These are phyloP conservation scores for Mionectes olivaceus DNA, from an alignment of 2,797 vertebrate genomes.

Conservation along the genomic window DNA sequence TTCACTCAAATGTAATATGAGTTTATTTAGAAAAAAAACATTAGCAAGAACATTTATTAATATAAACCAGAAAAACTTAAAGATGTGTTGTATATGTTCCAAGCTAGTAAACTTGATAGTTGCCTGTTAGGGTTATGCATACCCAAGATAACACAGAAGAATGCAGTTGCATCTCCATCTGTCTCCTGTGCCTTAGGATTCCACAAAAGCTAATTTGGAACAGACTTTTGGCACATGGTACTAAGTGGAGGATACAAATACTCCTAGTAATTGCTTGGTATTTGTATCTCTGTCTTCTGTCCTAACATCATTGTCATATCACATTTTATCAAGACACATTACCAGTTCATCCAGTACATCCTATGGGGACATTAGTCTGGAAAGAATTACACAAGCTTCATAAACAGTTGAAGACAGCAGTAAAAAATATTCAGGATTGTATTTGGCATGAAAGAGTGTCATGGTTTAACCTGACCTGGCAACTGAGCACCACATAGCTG, in stretches of 20 bases:
- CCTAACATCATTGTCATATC: neutral
- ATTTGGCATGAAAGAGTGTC: neutral
- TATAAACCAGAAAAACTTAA: neutral
- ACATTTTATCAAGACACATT: neutral
- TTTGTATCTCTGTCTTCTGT: neutral
- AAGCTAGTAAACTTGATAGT: neutral
- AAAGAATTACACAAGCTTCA: neutral
- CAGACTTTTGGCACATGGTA: neutral
- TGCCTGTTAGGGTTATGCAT: neutral
- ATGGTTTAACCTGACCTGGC: neutral
- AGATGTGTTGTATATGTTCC: neutral
- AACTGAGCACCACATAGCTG: neutral
- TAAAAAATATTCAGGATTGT: neutral
- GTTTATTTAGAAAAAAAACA: neutral
- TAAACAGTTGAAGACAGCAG: neutral
- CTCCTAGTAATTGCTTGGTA: neutral
- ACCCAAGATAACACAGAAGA: neutral
- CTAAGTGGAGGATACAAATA: neutral
- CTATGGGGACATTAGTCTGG: neutral
- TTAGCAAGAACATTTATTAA: neutral
- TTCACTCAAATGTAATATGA: neutral
- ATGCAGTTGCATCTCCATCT: neutral
- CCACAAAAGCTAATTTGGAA: neutral
- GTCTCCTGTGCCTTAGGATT: neutral
- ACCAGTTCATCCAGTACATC: neutral